Evolutionary conservation across 2,113 vertebrate species (phyloP), one percentile per base, ranked within the genome.

Genomic region (Cavia aperea): DNA sequence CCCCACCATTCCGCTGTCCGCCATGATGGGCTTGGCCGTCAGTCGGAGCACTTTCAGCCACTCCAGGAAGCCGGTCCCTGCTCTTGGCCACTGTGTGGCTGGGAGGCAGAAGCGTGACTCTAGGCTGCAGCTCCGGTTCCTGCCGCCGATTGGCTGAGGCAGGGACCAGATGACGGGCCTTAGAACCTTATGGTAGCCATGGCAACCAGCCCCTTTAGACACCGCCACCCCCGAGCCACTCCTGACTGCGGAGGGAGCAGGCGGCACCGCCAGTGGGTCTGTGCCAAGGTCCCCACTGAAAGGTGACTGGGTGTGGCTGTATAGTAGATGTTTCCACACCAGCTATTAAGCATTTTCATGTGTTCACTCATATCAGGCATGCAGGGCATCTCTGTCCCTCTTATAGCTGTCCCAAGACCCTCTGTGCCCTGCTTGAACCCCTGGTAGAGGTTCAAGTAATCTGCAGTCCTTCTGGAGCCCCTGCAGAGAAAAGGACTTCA

Each of bases 51-150:
- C 98, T 98, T 98, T 97, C 97, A 98, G 96, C 95, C 97, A 97
- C 98, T 98, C 98, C 97, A 94, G 98, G 97, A 97, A 98, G 97
- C 98, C 97, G 97, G 97, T 98, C 98, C 97, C 97, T 97, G 98
- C 98, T 98, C 98, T 98, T 98, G 98, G 98, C 98, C 97, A 98
- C 98, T 97, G 98, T 98, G 98, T 98, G 98, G 98, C 98, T 98
- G 98, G 98, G 98, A 99, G 98, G 98, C 98, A 98, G 98, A 98
- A 98, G 98, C 98, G 98, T 98, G 98, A 99, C 98, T 99, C 98
- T 98, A 98, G 98, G 98, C 98, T 98, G 98, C 98, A 98, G 98
- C 98, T 98, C 97, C 96, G 98, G 98, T 98, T 98, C 98, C 98
- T 97, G 98, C 95, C 97, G 97, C 98, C 98, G 98, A 99, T 99